Percentiles rank a stretch among this genome's conserved stretches.
Evolutionary conservation across 2,797 vertebrate species (phyloP).

Genomic region (Eulemur coronatus): DNA sequence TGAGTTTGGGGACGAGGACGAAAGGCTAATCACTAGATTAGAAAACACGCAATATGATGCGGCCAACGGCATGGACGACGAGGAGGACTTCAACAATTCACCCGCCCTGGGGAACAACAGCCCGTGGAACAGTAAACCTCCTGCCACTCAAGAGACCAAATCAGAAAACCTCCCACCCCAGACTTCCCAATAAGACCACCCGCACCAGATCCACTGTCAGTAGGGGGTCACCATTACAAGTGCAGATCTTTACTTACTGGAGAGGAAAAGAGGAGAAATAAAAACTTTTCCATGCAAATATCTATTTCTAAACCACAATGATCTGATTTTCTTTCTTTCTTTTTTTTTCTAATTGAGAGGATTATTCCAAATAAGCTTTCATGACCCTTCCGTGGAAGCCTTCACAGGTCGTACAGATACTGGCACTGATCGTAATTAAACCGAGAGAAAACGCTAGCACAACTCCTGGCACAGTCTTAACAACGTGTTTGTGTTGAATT

Average conservation of each 20-base stretch:
- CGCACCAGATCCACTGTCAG: slow-evolving; percentile 34
- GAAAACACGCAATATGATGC: slow-evolving; percentile 99
- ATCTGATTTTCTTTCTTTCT: slow-evolving; percentile 74
- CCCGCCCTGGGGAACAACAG: slow-evolving; percentile 96
- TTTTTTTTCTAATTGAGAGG: slow-evolving; percentile 77
- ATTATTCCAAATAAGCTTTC: slow-evolving; percentile 78
- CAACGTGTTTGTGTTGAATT: slow-evolving; percentile 69
- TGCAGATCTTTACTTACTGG: slow-evolving; percentile 71
- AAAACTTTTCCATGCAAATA: slow-evolving; percentile 75
- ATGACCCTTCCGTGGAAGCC: slow-evolving; percentile 76
- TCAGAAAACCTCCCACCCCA: slow-evolving; percentile 95
- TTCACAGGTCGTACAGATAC: slow-evolving; percentile 73
- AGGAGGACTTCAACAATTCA: slow-evolving; percentile 98
- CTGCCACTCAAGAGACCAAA: slow-evolving; percentile 95
- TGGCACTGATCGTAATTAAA: slow-evolving; percentile 81
- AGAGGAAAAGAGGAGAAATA: slow-evolving; percentile 49
- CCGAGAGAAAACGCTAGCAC: slow-evolving; percentile 63
- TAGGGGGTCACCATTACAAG: slow-evolving; percentile 69
- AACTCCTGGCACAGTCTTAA: slow-evolving; percentile 70
- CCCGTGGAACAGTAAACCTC: slow-evolving; percentile 96
- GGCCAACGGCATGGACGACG: slow-evolving; percentile 98
- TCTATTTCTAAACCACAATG: slow-evolving; percentile 82
- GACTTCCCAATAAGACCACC: slow-evolving; percentile 92
- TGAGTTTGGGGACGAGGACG: slow-evolving; percentile 98
- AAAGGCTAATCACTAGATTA: slow-evolving; percentile 99